These are phyloP conservation scores for Opisthograptis luteolata DNA, from an alignment of 2,888 invertebrate genomes.

Conservation along the genomic window DNA sequence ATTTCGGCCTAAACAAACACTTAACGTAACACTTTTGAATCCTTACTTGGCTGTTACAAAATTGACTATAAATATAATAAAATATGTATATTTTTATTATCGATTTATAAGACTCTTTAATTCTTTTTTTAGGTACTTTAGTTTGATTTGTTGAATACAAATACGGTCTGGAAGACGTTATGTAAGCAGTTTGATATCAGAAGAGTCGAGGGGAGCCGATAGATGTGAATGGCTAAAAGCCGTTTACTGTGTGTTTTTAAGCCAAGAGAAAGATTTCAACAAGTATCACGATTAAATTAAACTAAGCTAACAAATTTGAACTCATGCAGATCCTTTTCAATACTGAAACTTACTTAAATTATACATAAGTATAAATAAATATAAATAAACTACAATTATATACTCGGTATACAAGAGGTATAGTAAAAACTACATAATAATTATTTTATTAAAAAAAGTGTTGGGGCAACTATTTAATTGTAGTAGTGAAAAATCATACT, in stretches of 20 bases:
- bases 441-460: no score
- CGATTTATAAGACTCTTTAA: no score
- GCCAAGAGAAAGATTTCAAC: neutral
- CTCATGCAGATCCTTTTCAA: slow-evolving; percentile 32
- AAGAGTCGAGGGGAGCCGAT: no score
- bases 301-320: slow-evolving; percentile 18
- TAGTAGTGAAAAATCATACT: no score
- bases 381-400: neutral
- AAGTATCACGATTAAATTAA: neutral
- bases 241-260: neutral
- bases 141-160: no score
- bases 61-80: neutral
- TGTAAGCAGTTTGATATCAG: no score
- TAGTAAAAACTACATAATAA: no score
- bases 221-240: no score
- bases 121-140: no score
- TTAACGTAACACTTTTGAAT: neutral
- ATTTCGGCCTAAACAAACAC: slow-evolving; percentile 58
- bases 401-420: neutral
- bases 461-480: no score
- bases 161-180: no score
- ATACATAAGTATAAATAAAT: neutral
- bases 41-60: neutral
- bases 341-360: slow-evolving; percentile 27
- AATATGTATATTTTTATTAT: no score